These are phyloP conservation scores for Gymnopithys bicolor DNA, from an alignment of 2,797 vertebrate genomes.

Conservation along the genomic window DNA sequence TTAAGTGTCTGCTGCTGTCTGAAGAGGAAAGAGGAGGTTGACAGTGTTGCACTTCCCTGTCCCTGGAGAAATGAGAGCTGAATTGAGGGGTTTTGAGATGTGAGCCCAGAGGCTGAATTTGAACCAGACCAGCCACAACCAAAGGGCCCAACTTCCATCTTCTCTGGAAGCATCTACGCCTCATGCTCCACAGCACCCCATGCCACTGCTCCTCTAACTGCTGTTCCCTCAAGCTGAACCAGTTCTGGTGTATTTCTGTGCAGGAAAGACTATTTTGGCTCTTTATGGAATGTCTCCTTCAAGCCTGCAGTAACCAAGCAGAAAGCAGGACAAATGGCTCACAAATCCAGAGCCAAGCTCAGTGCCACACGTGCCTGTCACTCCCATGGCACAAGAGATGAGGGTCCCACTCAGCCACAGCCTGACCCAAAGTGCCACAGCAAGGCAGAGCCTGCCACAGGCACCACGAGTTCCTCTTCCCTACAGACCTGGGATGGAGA, in stretches of 20 bases:
- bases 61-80: neutral
- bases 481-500: neutral
- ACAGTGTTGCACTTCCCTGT: neutral
- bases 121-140: neutral
- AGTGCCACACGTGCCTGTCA: too few species aligned
- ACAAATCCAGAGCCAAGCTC: neutral
- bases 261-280: neutral
- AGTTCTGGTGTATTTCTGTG: neutral
- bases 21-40: neutral
- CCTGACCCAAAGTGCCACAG: too few species aligned
- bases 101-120: neutral
- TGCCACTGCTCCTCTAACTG: neutral
- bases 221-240: neutral
- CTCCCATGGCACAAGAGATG: too few species aligned
- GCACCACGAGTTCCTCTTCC: fast-evolving
- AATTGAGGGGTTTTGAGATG: neutral
- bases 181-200: fast-evolving
- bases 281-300: neutral
- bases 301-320: neutral
- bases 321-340: neutral
- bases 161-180: neutral
- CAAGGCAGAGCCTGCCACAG: neutral
- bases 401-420: too few species aligned
- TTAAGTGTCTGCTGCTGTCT: neutral
- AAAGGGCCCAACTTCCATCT: neutral